These are phyloP conservation scores for Eupithecia dodoneata DNA, from an alignment of 2,888 invertebrate species.

Conservation along the genomic window DNA sequence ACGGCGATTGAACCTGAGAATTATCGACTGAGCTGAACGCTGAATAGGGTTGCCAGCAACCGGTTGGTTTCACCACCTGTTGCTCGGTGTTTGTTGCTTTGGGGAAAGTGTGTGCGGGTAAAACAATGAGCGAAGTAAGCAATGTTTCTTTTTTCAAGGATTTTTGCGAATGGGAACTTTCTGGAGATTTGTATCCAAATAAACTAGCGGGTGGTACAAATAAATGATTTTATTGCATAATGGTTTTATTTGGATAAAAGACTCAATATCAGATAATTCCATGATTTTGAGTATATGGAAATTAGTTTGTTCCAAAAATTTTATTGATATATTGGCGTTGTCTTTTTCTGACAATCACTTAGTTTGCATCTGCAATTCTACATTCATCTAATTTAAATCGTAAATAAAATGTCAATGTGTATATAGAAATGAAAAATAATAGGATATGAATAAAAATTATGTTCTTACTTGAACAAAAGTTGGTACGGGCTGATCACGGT, in stretches of 20 bases:
- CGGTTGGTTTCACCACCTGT: slow-evolving; percentile 26
- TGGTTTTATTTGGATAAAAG: neutral
- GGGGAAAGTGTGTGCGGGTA: neutral
- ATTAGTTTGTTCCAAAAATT: neutral
- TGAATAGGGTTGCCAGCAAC: slow-evolving; percentile 47
- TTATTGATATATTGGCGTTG: neutral
- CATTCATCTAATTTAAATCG: too few relatives aligned
- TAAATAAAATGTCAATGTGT: too few relatives aligned
- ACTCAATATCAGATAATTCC: neutral
- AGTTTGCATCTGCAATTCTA: neutral
- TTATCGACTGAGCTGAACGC: slow-evolving; percentile 48
- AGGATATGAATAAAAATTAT: too few relatives aligned
- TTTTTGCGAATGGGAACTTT: neutral
- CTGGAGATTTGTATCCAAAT: too few relatives aligned
- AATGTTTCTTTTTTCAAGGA: neutral
- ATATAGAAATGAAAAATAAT: too few relatives aligned
- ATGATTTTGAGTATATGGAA: neutral
- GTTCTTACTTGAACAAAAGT: neutral
- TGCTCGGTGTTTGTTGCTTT: slow-evolving; percentile 9
- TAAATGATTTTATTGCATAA: too few relatives aligned
- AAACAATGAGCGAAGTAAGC: neutral
- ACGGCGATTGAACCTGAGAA: slow-evolving; percentile 54
- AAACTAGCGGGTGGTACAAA: too few relatives aligned
- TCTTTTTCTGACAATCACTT: neutral
- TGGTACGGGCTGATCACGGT: neutral